Base-by-base conservation (phyloP, 1,140 invertebrate genomes). In the Lucilia cuprina region DNA sequence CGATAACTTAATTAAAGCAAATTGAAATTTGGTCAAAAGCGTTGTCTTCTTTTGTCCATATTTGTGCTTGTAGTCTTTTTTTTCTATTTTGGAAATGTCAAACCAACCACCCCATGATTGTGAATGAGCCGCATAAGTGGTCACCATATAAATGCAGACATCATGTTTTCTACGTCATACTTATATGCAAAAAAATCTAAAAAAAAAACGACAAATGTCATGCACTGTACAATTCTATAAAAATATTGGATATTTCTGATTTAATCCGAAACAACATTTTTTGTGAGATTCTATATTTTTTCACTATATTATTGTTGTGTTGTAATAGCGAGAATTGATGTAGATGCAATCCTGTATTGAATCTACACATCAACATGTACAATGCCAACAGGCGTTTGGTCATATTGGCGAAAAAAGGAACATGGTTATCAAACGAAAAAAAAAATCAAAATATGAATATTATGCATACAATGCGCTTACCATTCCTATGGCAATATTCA, bases 1-100 rank as follows among this genome's bases (percentile, higher is more conserved):
- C 50, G 82, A 83, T 83, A 83, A 83, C 82, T 83, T 83, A 83
- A 83, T 83, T 83, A 83, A 83, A 83, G 49, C 82, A 83, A 83
- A 83, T 83, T 83, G 82, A 83, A 83, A 83, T 83, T 65, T 83
- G 82, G 82, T 83, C 82, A 74, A 74, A 12, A 70, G 13, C 21
- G 82, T 74, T 47, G 82, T 3, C 30, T 70, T 2, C 12, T 65
- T 65, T 49, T 50, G 49, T 65, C 5, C 75, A 47, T 50, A n/a
- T 47, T 49, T 47, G 35, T 25, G 19, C 25, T 80, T 50, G 14
- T 8, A 8, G 41, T 10, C 41, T 41, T 30, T 77, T 30, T 77
- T 49, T 12, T 25, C n/a, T 70, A 21, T 70, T 70, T 25, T 70
- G 21, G 7, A 70, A 21, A 21, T 70, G 65, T 70, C n/a, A 70